Percentiles rank a stretch among this genome's conserved stretches.
phyloP scores from a whole-genome alignment of 2,888 invertebrate genomes.

The Orthosia cruda region DNA sequence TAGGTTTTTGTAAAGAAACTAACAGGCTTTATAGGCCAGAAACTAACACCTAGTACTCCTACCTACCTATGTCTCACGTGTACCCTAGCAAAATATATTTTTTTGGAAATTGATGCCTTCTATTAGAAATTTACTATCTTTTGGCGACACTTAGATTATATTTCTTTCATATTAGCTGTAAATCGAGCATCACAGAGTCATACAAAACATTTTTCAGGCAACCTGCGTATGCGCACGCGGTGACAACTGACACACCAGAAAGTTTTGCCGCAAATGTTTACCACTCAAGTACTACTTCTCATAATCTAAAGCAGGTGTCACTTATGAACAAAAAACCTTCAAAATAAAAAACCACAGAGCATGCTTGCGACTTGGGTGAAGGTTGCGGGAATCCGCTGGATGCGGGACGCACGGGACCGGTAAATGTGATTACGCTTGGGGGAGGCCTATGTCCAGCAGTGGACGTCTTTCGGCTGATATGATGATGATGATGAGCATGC shows the following conservation, averaged over 20 bases:
- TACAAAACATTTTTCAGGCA: neutral
- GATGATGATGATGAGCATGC: no score
- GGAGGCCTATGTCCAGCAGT: no score
- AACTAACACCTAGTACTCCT: neutral
- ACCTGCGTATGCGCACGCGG: conserved; percentile 4
- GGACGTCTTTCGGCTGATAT: no score
- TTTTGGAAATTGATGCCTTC: no score
- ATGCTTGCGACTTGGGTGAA: no score
- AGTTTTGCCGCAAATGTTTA: conserved; percentile 61
- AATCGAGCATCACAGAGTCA: neutral
- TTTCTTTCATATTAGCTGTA: neutral
- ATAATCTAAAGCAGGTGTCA: conserved; percentile 89
- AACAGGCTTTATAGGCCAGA: neutral
- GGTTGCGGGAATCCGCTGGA: no score
- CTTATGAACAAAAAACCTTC: conserved; percentile 79
- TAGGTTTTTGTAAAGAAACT: neutral
- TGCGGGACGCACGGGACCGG: no score
- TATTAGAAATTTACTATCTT: no score
- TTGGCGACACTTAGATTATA: no score
- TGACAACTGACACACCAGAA: neutral
- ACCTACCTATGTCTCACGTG: neutral
- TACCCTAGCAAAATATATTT: no score
- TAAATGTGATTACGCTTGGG: no score
- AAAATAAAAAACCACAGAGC: conserved; percentile 78
- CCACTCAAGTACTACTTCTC: conserved; percentile 61